Evolutionary conservation across 2,113 vertebrate species (phyloP).

Genomic region (Pedionomus torquatus): DNA sequence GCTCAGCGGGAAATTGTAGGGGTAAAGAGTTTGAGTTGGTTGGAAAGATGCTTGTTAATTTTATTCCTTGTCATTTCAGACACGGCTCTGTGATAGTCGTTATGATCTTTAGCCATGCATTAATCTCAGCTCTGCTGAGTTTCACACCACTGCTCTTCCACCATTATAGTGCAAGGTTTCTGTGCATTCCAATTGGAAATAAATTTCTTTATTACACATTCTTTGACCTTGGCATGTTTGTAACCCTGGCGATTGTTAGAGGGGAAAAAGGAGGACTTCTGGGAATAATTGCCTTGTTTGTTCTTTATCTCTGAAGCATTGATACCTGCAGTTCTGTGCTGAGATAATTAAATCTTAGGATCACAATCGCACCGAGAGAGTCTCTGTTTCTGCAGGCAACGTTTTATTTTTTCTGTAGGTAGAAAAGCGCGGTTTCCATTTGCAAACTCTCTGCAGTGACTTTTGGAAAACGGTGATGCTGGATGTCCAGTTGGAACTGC

Average conservation of each 20-base stretch:
- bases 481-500: not conserved
- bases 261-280: constrained; percentile 53
- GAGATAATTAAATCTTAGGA: constrained; percentile 66
- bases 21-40: not conserved
- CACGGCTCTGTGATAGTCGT: not conserved
- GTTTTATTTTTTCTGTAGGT: constrained; percentile 3
- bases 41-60: constrained; percentile 34
- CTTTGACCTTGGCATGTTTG: constrained; percentile 66
- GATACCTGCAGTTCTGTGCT: constrained; percentile 65
- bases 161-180: constrained; percentile 14
- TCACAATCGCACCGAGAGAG: not conserved
- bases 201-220: constrained; percentile 46
- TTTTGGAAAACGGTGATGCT: not conserved
- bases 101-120: constrained; percentile 13
- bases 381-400: constrained; percentile 24
- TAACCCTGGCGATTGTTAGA: constrained; percentile 54
- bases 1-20: not conserved
- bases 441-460: not conserved
- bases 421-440: constrained; percentile 11
- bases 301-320: constrained; percentile 61
- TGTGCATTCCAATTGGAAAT: constrained; percentile 54
- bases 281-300: constrained; percentile 66
- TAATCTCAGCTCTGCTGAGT: not conserved
- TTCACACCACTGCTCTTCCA: constrained; percentile 15
- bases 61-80: constrained; percentile 14